Conservation (phyloP, 2,113 vertebrate species). For the Tympanuchus pallidicinctus region DNA sequence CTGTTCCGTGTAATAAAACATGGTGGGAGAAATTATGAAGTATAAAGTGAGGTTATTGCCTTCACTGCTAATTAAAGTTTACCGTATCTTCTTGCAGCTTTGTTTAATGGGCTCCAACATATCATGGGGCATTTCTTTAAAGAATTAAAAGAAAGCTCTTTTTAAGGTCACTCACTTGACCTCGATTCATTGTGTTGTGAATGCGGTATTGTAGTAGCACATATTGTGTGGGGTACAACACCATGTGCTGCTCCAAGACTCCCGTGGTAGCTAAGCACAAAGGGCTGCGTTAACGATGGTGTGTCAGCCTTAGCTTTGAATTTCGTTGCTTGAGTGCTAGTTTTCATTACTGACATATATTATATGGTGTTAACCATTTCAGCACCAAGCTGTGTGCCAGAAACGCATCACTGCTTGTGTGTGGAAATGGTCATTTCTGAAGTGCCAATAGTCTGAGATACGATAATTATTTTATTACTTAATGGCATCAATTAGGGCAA, state of each 20-base stretch:
- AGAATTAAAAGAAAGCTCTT: slow-evolving; percentile 75
- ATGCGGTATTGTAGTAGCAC: slow-evolving; percentile 67
- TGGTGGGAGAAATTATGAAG: slow-evolving; percentile 73
- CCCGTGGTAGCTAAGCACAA: slow-evolving; percentile 69
- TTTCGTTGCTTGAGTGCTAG: slow-evolving; percentile 69
- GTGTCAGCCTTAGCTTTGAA: slow-evolving; percentile 72
- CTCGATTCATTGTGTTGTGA: slow-evolving; percentile 72
- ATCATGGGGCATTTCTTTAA: slow-evolving; percentile 72
- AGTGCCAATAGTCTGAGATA: slow-evolving; percentile 5
- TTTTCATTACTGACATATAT: slow-evolving; percentile 69
- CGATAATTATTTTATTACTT: slow-evolving; percentile 55
- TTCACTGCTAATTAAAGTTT: slow-evolving; percentile 76
- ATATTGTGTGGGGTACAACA: slow-evolving; percentile 75
- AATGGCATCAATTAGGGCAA: slow-evolving; percentile 50
- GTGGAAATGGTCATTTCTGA: slow-evolving; percentile 2
- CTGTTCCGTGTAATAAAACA: slow-evolving; percentile 73
- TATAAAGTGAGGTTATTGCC: slow-evolving; percentile 73
- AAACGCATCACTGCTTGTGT: neutral
- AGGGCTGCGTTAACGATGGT: slow-evolving; percentile 70
- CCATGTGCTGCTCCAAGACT: slow-evolving; percentile 73
- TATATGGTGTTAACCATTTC: slow-evolving; percentile 62
- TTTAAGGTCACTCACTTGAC: slow-evolving; percentile 73
- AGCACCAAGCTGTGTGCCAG: neutral
- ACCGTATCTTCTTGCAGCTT: slow-evolving; percentile 73
- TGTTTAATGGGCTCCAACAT: slow-evolving; percentile 71